Percentiles rank a stretch among this genome's conserved stretches.
phyloP scores from a whole-genome alignment of 1,140 invertebrate genomes.

The Hermetia illucens region DNA sequence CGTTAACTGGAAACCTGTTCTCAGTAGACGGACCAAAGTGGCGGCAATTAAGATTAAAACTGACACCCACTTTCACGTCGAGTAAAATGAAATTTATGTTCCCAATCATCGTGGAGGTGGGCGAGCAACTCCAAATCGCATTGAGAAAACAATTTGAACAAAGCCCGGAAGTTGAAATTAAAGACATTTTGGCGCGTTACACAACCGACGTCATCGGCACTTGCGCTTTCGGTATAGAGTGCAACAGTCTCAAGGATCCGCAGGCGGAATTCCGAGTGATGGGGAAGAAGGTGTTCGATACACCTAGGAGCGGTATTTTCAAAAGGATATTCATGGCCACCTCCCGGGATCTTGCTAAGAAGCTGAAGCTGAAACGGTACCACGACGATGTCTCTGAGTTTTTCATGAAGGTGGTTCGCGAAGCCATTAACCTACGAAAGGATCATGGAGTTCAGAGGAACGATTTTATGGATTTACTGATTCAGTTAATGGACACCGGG shows the following conservation, averaged over 20 bases:
- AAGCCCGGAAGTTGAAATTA: slow-evolving; percentile 30
- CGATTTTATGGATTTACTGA: slow-evolving; percentile 13
- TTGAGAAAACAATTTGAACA: slow-evolving; percentile 16
- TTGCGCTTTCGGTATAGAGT: slow-evolving; percentile 41
- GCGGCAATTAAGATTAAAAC: slow-evolving; percentile 32
- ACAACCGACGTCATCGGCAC: slow-evolving; percentile 43
- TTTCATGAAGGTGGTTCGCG: slow-evolving; percentile 9
- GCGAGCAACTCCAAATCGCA: slow-evolving; percentile 23
- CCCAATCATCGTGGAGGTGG: slow-evolving; percentile 29
- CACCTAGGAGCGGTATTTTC: background rate
- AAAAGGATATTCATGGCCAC: background rate
- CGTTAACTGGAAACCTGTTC: slow-evolving; percentile 32
- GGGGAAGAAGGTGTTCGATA: slow-evolving; percentile 12
- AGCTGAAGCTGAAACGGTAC: slow-evolving; percentile 9
- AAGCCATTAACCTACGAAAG: slow-evolving; percentile 21
- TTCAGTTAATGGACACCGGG: background rate
- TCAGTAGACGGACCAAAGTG: slow-evolving; percentile 32
- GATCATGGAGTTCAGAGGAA: slow-evolving; percentile 24
- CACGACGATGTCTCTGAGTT: slow-evolving; percentile 11
- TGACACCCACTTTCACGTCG: slow-evolving; percentile 34
- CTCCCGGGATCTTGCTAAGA: background rate
- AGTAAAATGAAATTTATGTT: slow-evolving; percentile 37
- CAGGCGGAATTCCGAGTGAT: slow-evolving; percentile 32
- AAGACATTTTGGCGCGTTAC: slow-evolving; percentile 38
- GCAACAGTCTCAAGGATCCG: slow-evolving; percentile 34